Evolutionary conservation across 2,888 invertebrate species (phyloP).

Genomic region (Anoplius nigerrimus): DNA sequence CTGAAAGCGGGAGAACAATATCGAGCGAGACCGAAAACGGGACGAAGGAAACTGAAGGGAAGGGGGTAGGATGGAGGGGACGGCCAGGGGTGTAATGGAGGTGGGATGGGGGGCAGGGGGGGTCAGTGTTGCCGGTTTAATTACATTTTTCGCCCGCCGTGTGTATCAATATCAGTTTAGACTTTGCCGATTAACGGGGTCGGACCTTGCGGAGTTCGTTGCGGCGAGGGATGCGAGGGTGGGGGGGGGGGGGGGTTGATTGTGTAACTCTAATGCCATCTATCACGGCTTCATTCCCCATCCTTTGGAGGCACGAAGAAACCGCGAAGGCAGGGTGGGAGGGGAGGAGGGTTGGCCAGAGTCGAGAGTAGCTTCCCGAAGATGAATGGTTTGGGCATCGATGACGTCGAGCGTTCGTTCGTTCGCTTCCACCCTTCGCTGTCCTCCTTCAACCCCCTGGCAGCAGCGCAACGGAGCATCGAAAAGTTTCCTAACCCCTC

Average conservation of each 20-base stretch:
- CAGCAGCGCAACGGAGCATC: constrained; percentile 28
- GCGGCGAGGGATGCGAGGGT: constrained; percentile 43
- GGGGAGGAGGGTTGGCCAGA: constrained; percentile 22
- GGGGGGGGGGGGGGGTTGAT: constrained; percentile 55
- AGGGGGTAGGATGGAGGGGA: not conserved
- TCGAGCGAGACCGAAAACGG: not conserved
- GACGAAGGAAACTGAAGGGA: not conserved
- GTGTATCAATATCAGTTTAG: constrained; percentile 63
- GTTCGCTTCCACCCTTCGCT: not conserved
- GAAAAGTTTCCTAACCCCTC: constrained; percentile 32
- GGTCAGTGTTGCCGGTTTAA: constrained; percentile 48
- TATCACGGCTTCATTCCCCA: constrained; percentile 66
- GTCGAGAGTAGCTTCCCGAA: constrained; percentile 48
- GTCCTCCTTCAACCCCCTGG: no score
- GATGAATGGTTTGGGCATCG: constrained; percentile 60
- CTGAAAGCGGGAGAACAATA: not conserved
- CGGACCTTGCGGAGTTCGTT: constrained; percentile 38
- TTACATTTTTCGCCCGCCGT: constrained; percentile 59
- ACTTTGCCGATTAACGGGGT: constrained; percentile 61
- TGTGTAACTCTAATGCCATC: constrained; percentile 66
- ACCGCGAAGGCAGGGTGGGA: constrained; percentile 26
- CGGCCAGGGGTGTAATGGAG: not conserved
- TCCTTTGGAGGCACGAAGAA: constrained; percentile 40
- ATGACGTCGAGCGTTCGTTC: constrained; percentile 44
- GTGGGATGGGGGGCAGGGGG: not conserved